Percentiles rank a stretch among this genome's conserved stretches.
Evolutionary conservation across 1,140 invertebrate genomes (phyloP).

Genomic region (Steinernema khuongi): DNA sequence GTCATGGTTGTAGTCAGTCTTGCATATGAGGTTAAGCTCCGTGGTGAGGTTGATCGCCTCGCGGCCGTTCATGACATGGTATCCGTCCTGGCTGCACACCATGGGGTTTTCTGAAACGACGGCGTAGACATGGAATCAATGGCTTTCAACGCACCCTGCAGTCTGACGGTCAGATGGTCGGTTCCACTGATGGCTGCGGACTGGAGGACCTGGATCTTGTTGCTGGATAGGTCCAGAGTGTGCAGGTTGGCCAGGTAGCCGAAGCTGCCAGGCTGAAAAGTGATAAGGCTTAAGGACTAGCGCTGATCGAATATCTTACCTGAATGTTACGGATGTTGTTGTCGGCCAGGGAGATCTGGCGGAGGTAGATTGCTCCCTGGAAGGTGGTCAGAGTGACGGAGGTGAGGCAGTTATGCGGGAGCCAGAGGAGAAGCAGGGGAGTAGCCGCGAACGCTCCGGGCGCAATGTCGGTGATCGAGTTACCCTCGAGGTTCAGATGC

Average conservation of each 20-base stretch:
- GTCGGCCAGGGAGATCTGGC: slow-evolving; percentile 55
- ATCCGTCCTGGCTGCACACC: slow-evolving; percentile 56
- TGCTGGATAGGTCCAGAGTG: slow-evolving; percentile 53
- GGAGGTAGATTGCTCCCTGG: slow-evolving; percentile 56
- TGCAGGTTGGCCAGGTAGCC: slow-evolving; percentile 56
- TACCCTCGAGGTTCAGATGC: slow-evolving; percentile 55
- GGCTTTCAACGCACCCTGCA: slow-evolving; percentile 43
- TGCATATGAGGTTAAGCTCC: slow-evolving; percentile 52
- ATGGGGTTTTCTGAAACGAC: slow-evolving; percentile 53
- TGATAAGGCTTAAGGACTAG: background rate
- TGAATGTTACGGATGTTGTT: slow-evolving; percentile 54
- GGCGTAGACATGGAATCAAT: background rate
- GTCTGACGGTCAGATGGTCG: slow-evolving; percentile 53
- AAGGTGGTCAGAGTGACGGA: slow-evolving; percentile 48
- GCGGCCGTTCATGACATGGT: slow-evolving; percentile 55
- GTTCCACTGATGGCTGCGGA: slow-evolving; percentile 45
- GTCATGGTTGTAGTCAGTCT: slow-evolving; percentile 47
- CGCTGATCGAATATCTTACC: slow-evolving; percentile 23
- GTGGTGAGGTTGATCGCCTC: slow-evolving; percentile 57
- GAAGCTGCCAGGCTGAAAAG: slow-evolving; percentile 51
- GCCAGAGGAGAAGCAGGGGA: slow-evolving; percentile 54
- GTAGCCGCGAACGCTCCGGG: slow-evolving; percentile 54
- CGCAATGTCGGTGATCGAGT: slow-evolving; percentile 52
- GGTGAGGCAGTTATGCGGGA: slow-evolving; percentile 54
- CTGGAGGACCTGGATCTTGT: slow-evolving; percentile 52